Evolutionary conservation across 92 coral and sea anemone species (phyloP).

Genomic region (Galaxea fascicularis): DNA sequence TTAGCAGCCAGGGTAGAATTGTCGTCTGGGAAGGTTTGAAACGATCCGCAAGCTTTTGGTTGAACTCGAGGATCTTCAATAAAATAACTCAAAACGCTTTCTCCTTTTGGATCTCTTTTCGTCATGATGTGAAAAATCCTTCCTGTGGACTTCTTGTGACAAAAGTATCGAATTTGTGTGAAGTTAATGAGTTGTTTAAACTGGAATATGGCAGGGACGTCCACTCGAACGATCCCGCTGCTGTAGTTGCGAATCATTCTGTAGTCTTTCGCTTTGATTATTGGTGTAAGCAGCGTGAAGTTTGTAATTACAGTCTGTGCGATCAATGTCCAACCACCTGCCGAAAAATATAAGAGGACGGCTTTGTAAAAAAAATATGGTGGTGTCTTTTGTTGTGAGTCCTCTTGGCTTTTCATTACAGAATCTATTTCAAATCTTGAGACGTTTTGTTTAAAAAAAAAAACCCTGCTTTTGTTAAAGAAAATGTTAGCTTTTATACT

Average conservation of each 20-base stretch:
- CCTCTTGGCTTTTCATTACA: neutral
- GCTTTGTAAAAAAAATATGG: neutral
- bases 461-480: no score
- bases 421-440: no score
- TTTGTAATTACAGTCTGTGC: constrained; percentile 55
- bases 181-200: constrained; percentile 69
- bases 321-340: constrained; percentile 95
- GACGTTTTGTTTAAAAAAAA: no score
- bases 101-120: constrained; percentile 49
- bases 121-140: constrained; percentile 86
- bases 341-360: neutral
- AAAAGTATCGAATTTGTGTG: constrained; percentile 79
- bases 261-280: constrained; percentile 51
- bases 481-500: no score
- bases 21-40: constrained; percentile 74
- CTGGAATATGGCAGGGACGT: constrained; percentile 46
- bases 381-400: neutral
- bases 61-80: constrained; percentile 54
- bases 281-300: constrained; percentile 26
- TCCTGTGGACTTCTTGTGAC: constrained; percentile 74
- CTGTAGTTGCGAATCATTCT: constrained; percentile 68
- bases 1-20: constrained; percentile 69
- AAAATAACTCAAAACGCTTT: constrained; percentile 66
- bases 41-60: constrained; percentile 82
- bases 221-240: constrained; percentile 60